Conservation (phyloP, 2,888 invertebrate genomes). For the Cryptus viduatorius region DNA sequence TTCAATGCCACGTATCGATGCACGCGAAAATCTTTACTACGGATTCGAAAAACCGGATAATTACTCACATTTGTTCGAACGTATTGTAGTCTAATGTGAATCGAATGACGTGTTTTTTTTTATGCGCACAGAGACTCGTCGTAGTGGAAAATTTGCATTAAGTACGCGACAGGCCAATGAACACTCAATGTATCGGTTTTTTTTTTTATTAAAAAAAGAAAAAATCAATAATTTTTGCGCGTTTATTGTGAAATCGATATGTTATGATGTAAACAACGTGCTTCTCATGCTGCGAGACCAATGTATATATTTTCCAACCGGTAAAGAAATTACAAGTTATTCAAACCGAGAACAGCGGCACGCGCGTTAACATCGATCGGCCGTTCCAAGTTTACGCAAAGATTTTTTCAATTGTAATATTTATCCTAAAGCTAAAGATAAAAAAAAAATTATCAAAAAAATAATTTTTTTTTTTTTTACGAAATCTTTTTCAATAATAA, state of each 20-base stretch:
- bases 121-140: not conserved
- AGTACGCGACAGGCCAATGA: not conserved
- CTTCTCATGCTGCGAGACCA: not conserved
- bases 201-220: not conserved
- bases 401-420: not conserved
- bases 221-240: too few species aligned
- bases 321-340: not conserved
- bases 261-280: not conserved
- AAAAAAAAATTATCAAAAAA: too few species aligned
- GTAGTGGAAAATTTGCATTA: not conserved
- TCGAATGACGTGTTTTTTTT: not conserved
- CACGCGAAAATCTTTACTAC: constrained; percentile 28
- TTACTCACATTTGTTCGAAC: constrained; percentile 45
- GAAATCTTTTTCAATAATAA: not conserved
- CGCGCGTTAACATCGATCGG: not conserved
- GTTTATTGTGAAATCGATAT: too few species aligned
- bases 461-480: not conserved
- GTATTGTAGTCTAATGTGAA: constrained; percentile 6
- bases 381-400: not conserved
- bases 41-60: constrained; percentile 61
- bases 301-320: not conserved
- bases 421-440: not conserved
- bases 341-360: not conserved
- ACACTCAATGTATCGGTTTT: not conserved
- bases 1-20: constrained; percentile 41